Base-by-base conservation (phyloP, 2,113 vertebrate genomes). In the Oryctolagus cuniculus region DNA sequence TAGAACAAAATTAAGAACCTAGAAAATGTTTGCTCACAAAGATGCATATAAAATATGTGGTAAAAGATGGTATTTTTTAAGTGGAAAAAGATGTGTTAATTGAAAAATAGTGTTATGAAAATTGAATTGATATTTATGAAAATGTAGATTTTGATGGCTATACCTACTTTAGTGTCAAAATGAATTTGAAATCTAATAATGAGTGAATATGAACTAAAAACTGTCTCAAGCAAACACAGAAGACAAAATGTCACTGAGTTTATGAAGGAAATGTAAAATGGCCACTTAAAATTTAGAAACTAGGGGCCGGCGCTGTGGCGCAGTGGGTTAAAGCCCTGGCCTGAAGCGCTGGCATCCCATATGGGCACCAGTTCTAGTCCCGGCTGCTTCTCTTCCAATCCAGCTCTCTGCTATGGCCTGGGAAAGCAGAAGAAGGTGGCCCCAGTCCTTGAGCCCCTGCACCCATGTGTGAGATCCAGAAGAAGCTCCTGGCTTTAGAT, bases 1-100 rank as follows among this genome's bases (percentile, higher is more conserved):
- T 80, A n/a, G 29, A 96, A 85, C 69, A 88, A 93, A 95, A 67
- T 92, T 8, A 25, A 73, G 64, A 74, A 53, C 49, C 19, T 81
- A 61, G 17, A 70, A 73, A 91, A 72, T 24, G 53, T 36, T 64
- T 10, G 75, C 38, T 21, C 1, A 55, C 25, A 64, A 36, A 70
- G 27, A 75, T 4, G 49, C 6, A 4, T 44, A 44, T 44, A 44
- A 44, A 44, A 64, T 53, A 34, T 67, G 61, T 61, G 44, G 44
- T 79, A 22, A 89, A 70, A 69, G 6, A 80, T 73, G 21, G 4
- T 49, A 70, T 90, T 91, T 84, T 64, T 89, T 94, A 51, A 87
- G 6, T 67, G 10, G 72, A 61, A 13, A 69, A 87, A 84, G 36
- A 4, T 8, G 13, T 11, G 36, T 73, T 87, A 69, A 25, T 51